Evolutionary conservation across 2,797 vertebrate species (phyloP).

Genomic region (Lepilemur ruficaudatus): DNA sequence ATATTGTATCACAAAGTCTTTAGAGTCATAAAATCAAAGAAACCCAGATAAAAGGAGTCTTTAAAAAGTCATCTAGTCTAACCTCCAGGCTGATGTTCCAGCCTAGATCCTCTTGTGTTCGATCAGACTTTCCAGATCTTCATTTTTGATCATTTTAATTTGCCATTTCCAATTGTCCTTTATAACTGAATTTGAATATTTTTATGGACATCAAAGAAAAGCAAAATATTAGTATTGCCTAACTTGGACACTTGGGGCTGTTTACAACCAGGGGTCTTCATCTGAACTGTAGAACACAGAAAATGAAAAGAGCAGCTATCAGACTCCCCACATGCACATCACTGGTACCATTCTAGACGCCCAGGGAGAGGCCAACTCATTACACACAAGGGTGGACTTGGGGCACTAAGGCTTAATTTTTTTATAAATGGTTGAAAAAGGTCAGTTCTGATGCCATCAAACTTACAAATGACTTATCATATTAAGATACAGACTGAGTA

Average conservation of each 20-base stretch:
- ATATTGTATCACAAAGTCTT: background rate
- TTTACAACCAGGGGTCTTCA: background rate
- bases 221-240: background rate
- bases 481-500: background rate
- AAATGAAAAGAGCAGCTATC: background rate
- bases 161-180: constrained; percentile 20
- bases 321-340: background rate
- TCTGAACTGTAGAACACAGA: background rate
- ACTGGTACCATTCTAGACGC: background rate
- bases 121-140: background rate
- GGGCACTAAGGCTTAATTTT: background rate
- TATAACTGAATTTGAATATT: background rate
- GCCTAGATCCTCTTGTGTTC: background rate
- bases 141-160: constrained; percentile 5
- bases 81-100: background rate
- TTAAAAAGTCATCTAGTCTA: background rate
- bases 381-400: background rate
- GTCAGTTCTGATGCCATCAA: background rate
- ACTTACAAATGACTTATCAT: background rate
- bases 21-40: background rate
- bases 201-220: constrained; percentile 28
- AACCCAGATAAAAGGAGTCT: background rate
- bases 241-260: background rate
- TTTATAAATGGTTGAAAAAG: background rate
- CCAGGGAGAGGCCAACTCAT: background rate